Evolutionary conservation across 2,797 vertebrate genomes (phyloP), one percentile per base, ranked within the genome.

Genomic region (Chanos chanos): DNA sequence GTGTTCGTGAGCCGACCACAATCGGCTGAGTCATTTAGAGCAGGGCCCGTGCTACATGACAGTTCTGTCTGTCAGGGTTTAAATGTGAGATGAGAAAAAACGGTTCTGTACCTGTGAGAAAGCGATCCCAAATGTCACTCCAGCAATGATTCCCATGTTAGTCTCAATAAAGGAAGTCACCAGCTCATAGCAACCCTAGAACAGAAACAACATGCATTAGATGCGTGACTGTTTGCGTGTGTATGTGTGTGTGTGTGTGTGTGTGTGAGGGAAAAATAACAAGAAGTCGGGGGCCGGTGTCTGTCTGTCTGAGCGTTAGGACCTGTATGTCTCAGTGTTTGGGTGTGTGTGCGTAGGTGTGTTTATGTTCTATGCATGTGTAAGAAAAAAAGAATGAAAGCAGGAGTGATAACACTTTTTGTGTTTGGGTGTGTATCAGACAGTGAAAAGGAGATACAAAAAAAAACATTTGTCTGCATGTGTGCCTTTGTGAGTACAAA

Each of bases 131-230:
- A 98, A 99, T 1, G 95, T 96, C 52, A 97, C 92, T 66, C 94
- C 95, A 43, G 96, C 95, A 51, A 98, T 94, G 85, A 99, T 92
- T 64, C 94, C 94, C 92, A 97, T 92, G 89, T 99, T 97, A 56
- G 88, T 91, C 80, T 97, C 94, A 61, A 98, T 93, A 83, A 95
- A 94, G 76, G 90, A 89, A 47, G 93, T 96, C 84, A 98, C 94
- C 79, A 99, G 65, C 73, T 95, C 90, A 13, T 94, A 99, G 70
- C 96, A 99, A 6, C 96, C 96, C 96, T 99, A 72, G 28, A 31
- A 65, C n/a, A 27, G 8, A 27, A 61, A 13, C n/a, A 53, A 5
- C 22, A 8, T 12, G 52, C 2, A 61, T 15, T 16, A 39, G 15
- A 18, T 22, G n/a, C 34, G 16, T 12, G 4, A 24, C 3, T 13